phyloP scores from a whole-genome alignment of 2,113 vertebrate genomes.

The Australoheros scitulus region DNA sequence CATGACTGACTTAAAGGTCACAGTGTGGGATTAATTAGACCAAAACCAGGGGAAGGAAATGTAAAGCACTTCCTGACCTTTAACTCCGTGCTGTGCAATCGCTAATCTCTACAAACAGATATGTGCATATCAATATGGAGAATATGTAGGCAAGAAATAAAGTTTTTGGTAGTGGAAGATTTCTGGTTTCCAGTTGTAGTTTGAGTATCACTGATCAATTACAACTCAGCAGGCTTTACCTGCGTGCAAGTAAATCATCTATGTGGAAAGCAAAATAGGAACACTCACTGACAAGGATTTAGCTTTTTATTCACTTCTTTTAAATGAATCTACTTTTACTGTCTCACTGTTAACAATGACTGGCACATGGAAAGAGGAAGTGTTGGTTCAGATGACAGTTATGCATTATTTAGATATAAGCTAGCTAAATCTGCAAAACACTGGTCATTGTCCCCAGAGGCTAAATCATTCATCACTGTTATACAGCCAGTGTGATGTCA shows the following conservation, averaged over 20 bases:
- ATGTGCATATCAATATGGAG: slow-evolving; percentile 1
- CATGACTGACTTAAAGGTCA: slow-evolving; percentile 46
- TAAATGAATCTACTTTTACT: neutral
- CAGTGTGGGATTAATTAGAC: slow-evolving; percentile 34
- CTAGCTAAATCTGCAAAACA: neutral
- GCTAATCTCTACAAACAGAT: neutral
- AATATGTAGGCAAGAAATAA: neutral
- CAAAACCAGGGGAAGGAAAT: neutral
- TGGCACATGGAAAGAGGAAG: neutral
- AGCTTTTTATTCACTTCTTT: neutral
- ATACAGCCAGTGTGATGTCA: neutral
- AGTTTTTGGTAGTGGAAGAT: neutral
- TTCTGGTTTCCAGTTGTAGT: neutral
- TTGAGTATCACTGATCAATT: neutral
- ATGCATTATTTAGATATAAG: neutral
- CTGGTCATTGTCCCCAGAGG: neutral
- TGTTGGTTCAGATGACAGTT: neutral
- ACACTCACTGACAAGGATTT: neutral
- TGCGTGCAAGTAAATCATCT: neutral
- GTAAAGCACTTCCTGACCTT: slow-evolving; percentile 28
- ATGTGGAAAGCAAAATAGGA: neutral
- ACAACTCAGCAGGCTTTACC: neutral
- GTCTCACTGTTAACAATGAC: neutral
- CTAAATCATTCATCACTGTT: neutral
- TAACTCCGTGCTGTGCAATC: slow-evolving; percentile 4